Percentiles rank a stretch among this genome's conserved stretches.
phyloP scores from a whole-genome alignment of 2,113 vertebrate species.

The Patagioenas fasciata region DNA sequence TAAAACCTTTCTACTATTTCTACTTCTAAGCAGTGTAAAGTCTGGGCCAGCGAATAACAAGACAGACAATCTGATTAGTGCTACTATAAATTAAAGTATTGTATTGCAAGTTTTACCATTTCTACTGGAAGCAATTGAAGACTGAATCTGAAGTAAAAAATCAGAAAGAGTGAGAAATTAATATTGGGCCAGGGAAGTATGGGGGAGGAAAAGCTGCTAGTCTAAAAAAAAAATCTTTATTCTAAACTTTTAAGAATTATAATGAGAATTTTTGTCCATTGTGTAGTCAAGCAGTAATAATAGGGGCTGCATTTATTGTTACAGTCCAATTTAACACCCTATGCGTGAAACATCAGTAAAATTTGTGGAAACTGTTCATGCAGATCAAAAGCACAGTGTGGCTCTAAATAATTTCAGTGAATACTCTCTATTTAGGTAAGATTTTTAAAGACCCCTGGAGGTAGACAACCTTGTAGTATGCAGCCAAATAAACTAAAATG shows the following conservation, averaged over 20 bases:
- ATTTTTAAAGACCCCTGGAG: neutral
- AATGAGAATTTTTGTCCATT: neutral
- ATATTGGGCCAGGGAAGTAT: neutral
- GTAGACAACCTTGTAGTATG: neutral
- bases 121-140: neutral
- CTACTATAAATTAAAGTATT: neutral
- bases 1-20: neutral
- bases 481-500: conserved; percentile 1
- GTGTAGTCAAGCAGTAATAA: neutral
- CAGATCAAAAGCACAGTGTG: conserved; percentile 13
- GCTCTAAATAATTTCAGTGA: conserved; percentile 17
- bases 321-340: neutral
- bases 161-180: neutral
- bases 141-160: neutral
- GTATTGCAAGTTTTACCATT: neutral
- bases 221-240: neutral
- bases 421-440: neutral
- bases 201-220: neutral
- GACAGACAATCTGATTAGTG: neutral
- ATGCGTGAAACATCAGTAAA: neutral
- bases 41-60: neutral
- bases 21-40: neutral
- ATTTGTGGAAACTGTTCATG: neutral
- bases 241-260: neutral
- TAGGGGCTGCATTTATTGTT: neutral